These are phyloP conservation scores for Linyphia triangularis DNA, from an alignment of 2,888 invertebrate genomes.

Conservation along the genomic window DNA sequence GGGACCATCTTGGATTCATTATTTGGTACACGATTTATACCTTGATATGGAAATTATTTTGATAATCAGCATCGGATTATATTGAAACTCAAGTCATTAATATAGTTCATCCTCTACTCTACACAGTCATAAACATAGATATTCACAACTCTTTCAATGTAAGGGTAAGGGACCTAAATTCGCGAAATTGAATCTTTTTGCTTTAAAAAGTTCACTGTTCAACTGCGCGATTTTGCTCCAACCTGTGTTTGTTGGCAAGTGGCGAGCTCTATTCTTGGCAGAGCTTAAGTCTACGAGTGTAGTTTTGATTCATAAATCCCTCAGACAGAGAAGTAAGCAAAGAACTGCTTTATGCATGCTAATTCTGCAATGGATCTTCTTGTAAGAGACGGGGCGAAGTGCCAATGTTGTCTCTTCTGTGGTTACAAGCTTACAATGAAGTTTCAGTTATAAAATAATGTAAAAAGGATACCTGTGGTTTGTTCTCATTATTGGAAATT, in stretches of 20 bases:
- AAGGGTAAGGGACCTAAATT: neutral
- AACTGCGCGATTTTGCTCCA: neutral
- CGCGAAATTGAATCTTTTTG: neutral
- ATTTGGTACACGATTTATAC: no score
- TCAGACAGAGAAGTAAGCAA: neutral
- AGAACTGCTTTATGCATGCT: slow-evolving; percentile 3
- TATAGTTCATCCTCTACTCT: no score
- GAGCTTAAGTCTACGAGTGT: neutral
- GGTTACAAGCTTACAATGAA: no score
- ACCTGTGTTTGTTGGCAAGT: neutral
- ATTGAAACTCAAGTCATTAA: no score
- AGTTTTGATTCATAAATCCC: neutral
- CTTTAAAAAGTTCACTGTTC: neutral
- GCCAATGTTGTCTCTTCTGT: neutral
- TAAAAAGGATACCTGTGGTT: no score
- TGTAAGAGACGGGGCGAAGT: neutral
- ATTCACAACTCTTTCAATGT: neutral
- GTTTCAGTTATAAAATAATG: no score
- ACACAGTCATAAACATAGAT: no score
- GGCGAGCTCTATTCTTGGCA: neutral
- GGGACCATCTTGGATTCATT: no score
- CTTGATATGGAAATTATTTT: no score
- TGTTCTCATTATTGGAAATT: no score
- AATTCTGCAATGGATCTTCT: neutral
- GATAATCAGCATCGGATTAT: no score